These are phyloP conservation scores for Spialia ferax DNA, from an alignment of 2,888 invertebrate species.

Conservation along the genomic window DNA sequence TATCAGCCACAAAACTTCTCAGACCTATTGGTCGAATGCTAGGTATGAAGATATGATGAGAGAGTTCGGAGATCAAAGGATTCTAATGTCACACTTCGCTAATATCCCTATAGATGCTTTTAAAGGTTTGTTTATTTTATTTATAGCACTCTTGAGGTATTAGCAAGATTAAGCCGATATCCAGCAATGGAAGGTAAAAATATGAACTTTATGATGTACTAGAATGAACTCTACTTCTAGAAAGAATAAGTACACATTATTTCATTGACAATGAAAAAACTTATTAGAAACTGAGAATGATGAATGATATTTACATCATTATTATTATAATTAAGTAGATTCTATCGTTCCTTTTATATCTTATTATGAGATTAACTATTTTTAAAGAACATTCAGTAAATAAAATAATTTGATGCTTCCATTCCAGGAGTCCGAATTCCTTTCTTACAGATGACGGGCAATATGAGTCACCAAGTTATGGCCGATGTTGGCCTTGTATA, in stretches of 20 bases:
- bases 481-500: conserved; percentile 79
- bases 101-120: conserved; percentile 76
- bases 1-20: conserved; percentile 85
- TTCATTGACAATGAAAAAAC: too few relatives aligned
- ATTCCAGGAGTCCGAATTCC: conserved; percentile 79
- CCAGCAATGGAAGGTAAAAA: too few relatives aligned
- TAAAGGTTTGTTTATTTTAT: conserved; percentile 55
- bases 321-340: too few relatives aligned
- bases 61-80: conserved; percentile 88
- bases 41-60: conserved; percentile 73
- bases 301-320: too few relatives aligned
- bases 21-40: conserved; percentile 86
- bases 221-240: too few relatives aligned
- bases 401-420: not conserved
- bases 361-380: too few relatives aligned
- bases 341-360: too few relatives aligned
- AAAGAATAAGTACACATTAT: too few relatives aligned
- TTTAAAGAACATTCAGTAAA: not conserved
- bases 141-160: too few relatives aligned
- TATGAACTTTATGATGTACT: too few relatives aligned
- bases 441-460: conserved; percentile 84
- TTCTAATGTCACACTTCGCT: conserved; percentile 80
- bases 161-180: too few relatives aligned
- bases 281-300: too few relatives aligned
- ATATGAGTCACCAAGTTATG: conserved; percentile 86